These are phyloP conservation scores for Amia ocellicauda DNA, from an alignment of 2,113 vertebrate species.

Conservation along the genomic window DNA sequence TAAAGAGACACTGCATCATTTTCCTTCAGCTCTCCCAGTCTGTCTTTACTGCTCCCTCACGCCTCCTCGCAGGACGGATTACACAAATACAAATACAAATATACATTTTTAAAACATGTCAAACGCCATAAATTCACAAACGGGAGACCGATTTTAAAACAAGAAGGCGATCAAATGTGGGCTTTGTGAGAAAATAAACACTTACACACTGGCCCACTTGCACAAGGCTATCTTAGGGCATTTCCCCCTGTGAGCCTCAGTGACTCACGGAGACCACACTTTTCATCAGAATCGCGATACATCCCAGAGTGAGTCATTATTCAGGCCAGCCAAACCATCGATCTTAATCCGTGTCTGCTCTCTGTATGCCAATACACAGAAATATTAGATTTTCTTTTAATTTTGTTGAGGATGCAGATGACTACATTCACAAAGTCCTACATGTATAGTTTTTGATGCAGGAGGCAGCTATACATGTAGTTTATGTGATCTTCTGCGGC, in stretches of 20 bases:
- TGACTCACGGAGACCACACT: too few species aligned
- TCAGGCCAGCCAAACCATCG: neutral
- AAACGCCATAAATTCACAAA: too few species aligned
- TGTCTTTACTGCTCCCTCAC: constrained; percentile 10
- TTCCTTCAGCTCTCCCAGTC: constrained; percentile 13
- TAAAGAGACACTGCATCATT: constrained; percentile 38
- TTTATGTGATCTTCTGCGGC: neutral
- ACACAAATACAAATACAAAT: too few species aligned
- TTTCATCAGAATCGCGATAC: too few species aligned
- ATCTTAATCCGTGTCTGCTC: neutral
- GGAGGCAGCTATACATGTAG: constrained; percentile 7
- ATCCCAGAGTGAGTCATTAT: neutral
- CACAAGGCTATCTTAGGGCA: too few species aligned
- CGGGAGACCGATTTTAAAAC: too few species aligned
- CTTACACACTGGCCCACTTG: too few species aligned
- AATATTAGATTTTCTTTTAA: neutral
- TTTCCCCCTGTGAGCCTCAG: too few species aligned
- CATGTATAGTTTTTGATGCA: constrained; percentile 6
- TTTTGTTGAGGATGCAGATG: neutral
- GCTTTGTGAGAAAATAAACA: too few species aligned
- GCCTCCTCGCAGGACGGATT: too few species aligned
- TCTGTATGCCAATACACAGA: neutral
- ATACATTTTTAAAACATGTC: too few species aligned
- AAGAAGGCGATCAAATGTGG: too few species aligned
- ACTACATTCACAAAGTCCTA: constrained; percentile 2